phyloP scores from a whole-genome alignment of 2,113 vertebrate species.

The Malurus elegans region DNA sequence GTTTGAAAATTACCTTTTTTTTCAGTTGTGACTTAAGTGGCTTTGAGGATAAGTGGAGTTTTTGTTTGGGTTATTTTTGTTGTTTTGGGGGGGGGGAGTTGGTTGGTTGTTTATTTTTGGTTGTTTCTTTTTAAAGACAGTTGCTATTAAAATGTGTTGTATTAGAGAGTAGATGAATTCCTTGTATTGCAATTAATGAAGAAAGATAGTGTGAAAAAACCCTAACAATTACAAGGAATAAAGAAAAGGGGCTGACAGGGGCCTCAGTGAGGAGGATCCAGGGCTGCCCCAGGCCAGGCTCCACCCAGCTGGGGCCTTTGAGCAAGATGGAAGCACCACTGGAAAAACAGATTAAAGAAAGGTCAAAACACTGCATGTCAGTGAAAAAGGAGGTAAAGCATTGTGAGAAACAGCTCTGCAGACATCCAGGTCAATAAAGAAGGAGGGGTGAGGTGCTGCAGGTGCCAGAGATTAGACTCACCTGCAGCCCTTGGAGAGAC shows the following conservation, averaged over 20 bases:
- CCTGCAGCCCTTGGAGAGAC: background rate
- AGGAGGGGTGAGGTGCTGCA: background rate
- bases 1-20: background rate
- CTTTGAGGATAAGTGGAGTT: background rate
- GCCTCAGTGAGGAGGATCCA: fast-evolving
- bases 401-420: background rate
- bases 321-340: fast-evolving
- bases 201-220: background rate
- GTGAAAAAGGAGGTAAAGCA: background rate
- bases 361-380: fast-evolving
- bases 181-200: background rate
- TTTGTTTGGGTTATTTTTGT: background rate
- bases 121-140: background rate
- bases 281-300: fast-evolving
- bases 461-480: background rate
- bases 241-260: fast-evolving
- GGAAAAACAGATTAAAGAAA: background rate
- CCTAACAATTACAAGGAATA: background rate
- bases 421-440: background rate
- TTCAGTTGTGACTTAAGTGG: background rate
- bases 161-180: background rate
- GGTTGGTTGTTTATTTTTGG: background rate
- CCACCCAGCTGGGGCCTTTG: fast-evolving
- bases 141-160: background rate
- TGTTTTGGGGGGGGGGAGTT: background rate